These are phyloP conservation scores for Onthophagus taurus DNA, from an alignment of 1,140 invertebrate species.

Conservation along the genomic window DNA sequence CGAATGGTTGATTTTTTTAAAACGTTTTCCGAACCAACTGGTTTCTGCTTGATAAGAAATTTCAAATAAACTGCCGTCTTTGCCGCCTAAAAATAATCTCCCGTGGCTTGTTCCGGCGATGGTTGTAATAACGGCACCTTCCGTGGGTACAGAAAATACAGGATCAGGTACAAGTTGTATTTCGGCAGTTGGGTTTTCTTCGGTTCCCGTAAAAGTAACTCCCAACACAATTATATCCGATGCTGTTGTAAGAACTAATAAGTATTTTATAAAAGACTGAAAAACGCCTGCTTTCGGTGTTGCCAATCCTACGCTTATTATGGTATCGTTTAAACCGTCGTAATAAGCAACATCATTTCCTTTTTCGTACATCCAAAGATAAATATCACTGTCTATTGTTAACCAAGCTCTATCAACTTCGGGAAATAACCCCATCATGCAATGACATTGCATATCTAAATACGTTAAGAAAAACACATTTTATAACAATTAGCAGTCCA, in stretches of 20 bases:
- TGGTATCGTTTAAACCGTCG: constrained; percentile 84
- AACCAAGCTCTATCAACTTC: constrained; percentile 95
- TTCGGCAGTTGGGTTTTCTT: constrained; percentile 49
- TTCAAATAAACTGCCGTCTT: constrained; percentile 93
- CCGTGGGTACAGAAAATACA: constrained; percentile 85
- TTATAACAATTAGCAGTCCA: too few relatives aligned
- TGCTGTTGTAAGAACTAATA: constrained; percentile 83
- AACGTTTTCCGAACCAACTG: constrained; percentile 91
- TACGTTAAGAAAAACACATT: constrained; percentile 22
- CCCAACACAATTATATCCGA: constrained; percentile 89
- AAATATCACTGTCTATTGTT: constrained; percentile 95
- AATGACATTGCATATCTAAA: constrained; percentile 85
- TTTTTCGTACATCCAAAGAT: constrained; percentile 91
- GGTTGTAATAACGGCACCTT: constrained; percentile 78
- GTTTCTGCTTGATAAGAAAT: constrained; percentile 84
- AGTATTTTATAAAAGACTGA: constrained; percentile 84
- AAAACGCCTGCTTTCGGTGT: constrained; percentile 81
- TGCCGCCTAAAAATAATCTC: constrained; percentile 89
- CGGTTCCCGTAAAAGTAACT: constrained; percentile 40
- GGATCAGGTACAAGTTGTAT: constrained; percentile 91
- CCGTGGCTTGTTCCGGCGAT: constrained; percentile 75
- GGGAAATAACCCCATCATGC: constrained; percentile 92
- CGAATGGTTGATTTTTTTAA: constrained; percentile 91
- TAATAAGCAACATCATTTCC: constrained; percentile 86
- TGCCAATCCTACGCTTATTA: constrained; percentile 76